Evolutionary conservation across 2,888 invertebrate genomes (phyloP), one percentile per base, ranked within the genome.

Genomic region (Zaprionus obscuricornis): DNA sequence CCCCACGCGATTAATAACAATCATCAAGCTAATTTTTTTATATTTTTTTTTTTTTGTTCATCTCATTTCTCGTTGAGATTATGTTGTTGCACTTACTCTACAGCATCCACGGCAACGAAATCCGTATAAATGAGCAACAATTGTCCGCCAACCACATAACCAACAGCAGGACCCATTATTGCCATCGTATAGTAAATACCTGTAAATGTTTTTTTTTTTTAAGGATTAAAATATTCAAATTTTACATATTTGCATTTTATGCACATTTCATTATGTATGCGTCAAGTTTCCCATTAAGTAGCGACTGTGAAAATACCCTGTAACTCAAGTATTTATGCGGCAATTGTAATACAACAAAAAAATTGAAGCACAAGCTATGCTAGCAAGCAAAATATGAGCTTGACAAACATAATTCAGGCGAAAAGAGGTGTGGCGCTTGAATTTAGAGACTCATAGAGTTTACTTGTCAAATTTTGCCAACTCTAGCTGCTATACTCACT

Each of bases 121-220:
- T 96, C 95, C 1, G 94, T 94, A 88, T 96, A 96, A 51, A 96
- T 91, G 70, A 94, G 93, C 64, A 97, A 92, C 86, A 97, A 92
- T 87, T 95, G 94, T 0, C 96, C 96, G 2, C 97, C 97, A n/a
- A 95, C 88, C 18, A 96, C 93, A 88, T 95, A 96, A 31, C 97
- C 97, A 77, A 96, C 89, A 31, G 96, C 96, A 10, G 96, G 96
- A 2, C 96, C 96, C 74, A 96, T 92, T 43, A 95, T 93, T 13
- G 95, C 95, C 93, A 95, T 95, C 8, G 95, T 94, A 88, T 96
- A 96, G 90, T 95, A 96, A 33, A 95, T 93, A 54, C 95, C 95
- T 94, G 90, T 0, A 89, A 68, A 29, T 34, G 39, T 14, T n/a
- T 10, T 22, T 1, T 36, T 31, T 14, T 7, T 34, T 4, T n/a